These are phyloP conservation scores for Psophia crepitans DNA, from an alignment of 2,113 vertebrate genomes.

Conservation along the genomic window DNA sequence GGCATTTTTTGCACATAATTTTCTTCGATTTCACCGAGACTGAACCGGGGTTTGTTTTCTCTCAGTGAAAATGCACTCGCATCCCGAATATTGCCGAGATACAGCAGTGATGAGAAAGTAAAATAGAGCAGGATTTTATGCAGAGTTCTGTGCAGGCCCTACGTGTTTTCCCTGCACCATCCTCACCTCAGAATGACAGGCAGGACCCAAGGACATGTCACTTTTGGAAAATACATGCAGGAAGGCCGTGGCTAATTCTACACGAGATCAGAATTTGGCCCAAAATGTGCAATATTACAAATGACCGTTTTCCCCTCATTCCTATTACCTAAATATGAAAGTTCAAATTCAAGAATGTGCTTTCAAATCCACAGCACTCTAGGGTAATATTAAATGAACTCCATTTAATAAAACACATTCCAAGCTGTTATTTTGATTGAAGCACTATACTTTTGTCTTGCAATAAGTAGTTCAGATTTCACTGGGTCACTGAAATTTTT, in stretches of 20 bases:
- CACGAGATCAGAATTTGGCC: background rate
- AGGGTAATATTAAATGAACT: constrained; percentile 6
- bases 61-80: background rate
- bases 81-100: background rate
- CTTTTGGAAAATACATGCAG: background rate
- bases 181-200: accelerated
- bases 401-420: constrained; percentile 57
- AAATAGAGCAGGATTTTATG: background rate
- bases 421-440: constrained; percentile 30
- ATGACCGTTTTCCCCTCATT: background rate
- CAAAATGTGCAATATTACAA: background rate
- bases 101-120: background rate
- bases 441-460: background rate
- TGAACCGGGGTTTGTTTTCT: background rate
- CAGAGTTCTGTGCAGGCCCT: background rate
- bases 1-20: background rate
- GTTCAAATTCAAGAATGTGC: background rate
- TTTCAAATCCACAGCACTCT: constrained; percentile 23
- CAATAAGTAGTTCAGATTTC: constrained; percentile 29
- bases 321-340: background rate
- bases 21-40: accelerated
- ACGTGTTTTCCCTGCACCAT: background rate
- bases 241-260: background rate
- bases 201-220: background rate
- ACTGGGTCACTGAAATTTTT: background rate